phyloP scores from a whole-genome alignment of 2,888 invertebrate genomes.

The Agrotis puta region DNA sequence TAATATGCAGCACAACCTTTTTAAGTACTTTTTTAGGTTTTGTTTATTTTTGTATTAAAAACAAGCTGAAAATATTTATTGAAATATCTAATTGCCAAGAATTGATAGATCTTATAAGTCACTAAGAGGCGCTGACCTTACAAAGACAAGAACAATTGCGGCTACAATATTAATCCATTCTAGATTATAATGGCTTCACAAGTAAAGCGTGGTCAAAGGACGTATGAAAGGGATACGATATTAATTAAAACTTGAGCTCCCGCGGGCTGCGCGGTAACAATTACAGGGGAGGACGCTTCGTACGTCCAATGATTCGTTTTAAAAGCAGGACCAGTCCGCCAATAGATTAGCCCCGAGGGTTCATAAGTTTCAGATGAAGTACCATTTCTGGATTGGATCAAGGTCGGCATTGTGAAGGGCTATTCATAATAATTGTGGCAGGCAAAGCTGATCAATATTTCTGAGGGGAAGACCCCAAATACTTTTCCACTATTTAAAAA shows the following conservation, averaged over 20 bases:
- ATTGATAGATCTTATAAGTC: neutral
- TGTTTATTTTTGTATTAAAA: too few species aligned
- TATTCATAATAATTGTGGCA: slow-evolving; percentile 11
- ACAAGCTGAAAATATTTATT: too few species aligned
- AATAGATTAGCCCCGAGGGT: slow-evolving; percentile 54
- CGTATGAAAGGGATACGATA: slow-evolving; percentile 64
- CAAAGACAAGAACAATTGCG: slow-evolving; percentile 30
- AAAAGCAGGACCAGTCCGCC: slow-evolving; percentile 53
- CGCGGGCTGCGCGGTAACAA: slow-evolving; percentile 62
- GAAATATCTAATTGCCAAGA: slow-evolving; percentile 5
- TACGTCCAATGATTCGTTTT: slow-evolving; percentile 51
- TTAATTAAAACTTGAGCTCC: slow-evolving; percentile 66
- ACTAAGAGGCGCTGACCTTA: neutral
- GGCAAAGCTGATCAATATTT: neutral
- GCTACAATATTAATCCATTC: slow-evolving; percentile 50
- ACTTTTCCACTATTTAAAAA: too few species aligned
- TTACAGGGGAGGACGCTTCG: slow-evolving; percentile 58
- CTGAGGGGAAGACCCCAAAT: neutral
- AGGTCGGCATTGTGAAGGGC: neutral
- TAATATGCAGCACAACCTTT: too few species aligned
- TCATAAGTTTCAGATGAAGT: slow-evolving; percentile 44
- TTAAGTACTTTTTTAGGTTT: too few species aligned
- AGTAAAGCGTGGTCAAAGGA: slow-evolving; percentile 52
- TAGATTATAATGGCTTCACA: slow-evolving; percentile 49
- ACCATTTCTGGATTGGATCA: slow-evolving; percentile 32